Conservation (phyloP, 2,888 invertebrate genomes). For the Pandemis corylana region DNA sequence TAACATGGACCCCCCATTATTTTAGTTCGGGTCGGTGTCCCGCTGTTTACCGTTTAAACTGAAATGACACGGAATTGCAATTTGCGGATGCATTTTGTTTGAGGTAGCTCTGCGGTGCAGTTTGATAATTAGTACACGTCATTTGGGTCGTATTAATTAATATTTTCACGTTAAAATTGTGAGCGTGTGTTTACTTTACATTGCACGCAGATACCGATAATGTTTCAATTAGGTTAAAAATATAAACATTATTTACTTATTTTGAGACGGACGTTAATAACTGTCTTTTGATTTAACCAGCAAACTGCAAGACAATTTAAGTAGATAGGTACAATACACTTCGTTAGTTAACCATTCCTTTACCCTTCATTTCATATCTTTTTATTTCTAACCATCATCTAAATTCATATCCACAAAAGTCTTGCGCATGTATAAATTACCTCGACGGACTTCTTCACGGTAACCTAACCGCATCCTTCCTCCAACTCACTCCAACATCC, state of each 20-base stretch:
- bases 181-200: neutral
- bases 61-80: slow-evolving; percentile 55
- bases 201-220: neutral
- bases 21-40: slow-evolving; percentile 32
- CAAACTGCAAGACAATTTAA: no score
- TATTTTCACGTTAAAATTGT: slow-evolving; percentile 17
- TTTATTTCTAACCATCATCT: neutral
- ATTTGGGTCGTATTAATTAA: slow-evolving; percentile 29
- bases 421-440: neutral
- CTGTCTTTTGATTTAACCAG: neutral
- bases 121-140: slow-evolving; percentile 35
- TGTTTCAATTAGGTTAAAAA: neutral
- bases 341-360: no score
- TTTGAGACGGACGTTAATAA: neutral
- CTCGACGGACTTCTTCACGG: slow-evolving; percentile 13
- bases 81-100: slow-evolving; percentile 50
- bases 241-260: neutral
- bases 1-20: slow-evolving; percentile 28
- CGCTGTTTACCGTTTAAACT: slow-evolving; percentile 31
- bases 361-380: no score
- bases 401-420: neutral
- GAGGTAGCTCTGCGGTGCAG: slow-evolving; percentile 32
- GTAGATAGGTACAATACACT: no score
- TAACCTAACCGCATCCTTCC: slow-evolving; percentile 66
- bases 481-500: slow-evolving; percentile 42